phyloP scores from a whole-genome alignment of 2,113 vertebrate genomes.

The Mastomys natalensis region DNA sequence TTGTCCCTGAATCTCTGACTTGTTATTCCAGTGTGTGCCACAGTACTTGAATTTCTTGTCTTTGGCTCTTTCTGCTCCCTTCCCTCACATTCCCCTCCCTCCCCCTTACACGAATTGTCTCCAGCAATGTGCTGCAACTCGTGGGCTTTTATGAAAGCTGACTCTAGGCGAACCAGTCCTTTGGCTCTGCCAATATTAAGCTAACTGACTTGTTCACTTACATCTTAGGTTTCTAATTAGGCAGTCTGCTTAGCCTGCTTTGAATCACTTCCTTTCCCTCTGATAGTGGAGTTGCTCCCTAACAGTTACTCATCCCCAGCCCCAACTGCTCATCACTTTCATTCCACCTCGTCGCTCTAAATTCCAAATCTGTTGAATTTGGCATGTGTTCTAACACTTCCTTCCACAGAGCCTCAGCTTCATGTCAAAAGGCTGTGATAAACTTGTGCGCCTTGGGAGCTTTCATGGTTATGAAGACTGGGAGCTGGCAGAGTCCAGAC shows the following conservation, averaged over 20 bases:
- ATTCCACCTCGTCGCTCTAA: not conserved
- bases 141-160: not conserved
- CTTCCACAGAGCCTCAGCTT: not conserved
- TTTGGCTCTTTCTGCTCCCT: not conserved
- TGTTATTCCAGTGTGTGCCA: not conserved
- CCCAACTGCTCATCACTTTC: not conserved
- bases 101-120: not conserved
- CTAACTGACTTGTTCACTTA: not conserved
- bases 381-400: not conserved
- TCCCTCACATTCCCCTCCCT: accelerated
- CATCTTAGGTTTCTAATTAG: not conserved
- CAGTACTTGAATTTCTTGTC: not conserved
- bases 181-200: not conserved
- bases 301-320: not conserved
- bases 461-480: not conserved
- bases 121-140: not conserved
- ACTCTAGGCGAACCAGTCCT: not conserved
- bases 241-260: not conserved
- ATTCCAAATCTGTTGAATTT: constrained; percentile 10
- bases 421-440: not conserved
- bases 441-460: not conserved
- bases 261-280: not conserved
- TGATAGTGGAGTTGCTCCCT: not conserved
- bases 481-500: not conserved
- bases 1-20: not conserved